Evolutionary conservation across 2,888 invertebrate species (phyloP).

Genomic region (Drosophila prolongata): DNA sequence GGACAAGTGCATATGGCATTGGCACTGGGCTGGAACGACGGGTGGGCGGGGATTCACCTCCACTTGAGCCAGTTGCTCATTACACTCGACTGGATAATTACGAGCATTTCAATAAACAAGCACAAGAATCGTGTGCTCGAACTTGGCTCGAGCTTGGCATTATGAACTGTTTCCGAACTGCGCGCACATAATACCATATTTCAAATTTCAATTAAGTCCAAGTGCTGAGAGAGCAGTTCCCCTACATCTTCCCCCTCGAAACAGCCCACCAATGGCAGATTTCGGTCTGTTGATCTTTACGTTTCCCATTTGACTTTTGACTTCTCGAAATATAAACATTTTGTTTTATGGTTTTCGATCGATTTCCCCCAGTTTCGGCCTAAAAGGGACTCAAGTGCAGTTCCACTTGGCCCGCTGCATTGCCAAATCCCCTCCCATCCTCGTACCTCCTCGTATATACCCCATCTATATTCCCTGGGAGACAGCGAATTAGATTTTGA

Average conservation of each 20-base stretch:
- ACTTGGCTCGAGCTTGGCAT: slow-evolving; percentile 58
- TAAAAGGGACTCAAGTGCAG: slow-evolving; percentile 72
- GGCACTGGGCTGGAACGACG: slow-evolving; percentile 24
- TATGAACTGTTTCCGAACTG: slow-evolving; percentile 77
- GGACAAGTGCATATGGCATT: slow-evolving; percentile 49
- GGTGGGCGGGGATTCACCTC: slow-evolving; percentile 13
- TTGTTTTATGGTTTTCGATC: slow-evolving; percentile 72
- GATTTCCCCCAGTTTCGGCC: slow-evolving; percentile 50
- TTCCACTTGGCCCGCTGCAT: slow-evolving; percentile 47
- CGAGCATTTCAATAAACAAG: slow-evolving; percentile 73
- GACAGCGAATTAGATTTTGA: slow-evolving; percentile 42
- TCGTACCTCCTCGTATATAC: background rate
- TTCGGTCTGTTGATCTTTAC: slow-evolving; percentile 53
- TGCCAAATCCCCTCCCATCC: slow-evolving; percentile 44
- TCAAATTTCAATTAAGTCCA: slow-evolving; percentile 82
- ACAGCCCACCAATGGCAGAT: slow-evolving; percentile 58
- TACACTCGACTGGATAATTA: slow-evolving; percentile 74
- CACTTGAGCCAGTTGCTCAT: slow-evolving; percentile 76
- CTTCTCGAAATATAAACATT: slow-evolving; percentile 72
- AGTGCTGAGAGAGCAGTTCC: slow-evolving; percentile 76
- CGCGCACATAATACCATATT: slow-evolving; percentile 82
- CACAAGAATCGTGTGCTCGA: slow-evolving; percentile 50
- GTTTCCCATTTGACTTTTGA: slow-evolving; percentile 77
- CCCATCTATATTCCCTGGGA: slow-evolving; percentile 2
- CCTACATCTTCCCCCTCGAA: slow-evolving; percentile 1